Conservation (phyloP, 92 coral and sea anemone species). For the Meandrina meandrites region DNA sequence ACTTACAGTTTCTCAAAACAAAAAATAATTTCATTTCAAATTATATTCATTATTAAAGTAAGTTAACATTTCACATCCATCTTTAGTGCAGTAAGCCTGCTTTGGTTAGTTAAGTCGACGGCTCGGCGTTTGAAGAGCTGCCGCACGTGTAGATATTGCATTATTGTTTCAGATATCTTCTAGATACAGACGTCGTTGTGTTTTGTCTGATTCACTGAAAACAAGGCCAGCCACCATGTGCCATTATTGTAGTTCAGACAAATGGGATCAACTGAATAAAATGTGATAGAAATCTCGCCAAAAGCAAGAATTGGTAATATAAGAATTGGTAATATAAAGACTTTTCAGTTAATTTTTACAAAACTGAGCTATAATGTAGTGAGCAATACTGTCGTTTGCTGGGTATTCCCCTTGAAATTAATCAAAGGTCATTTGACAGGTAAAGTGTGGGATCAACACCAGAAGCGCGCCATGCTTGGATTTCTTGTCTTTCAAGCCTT, state of each 20-base stretch:
- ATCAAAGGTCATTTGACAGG: background rate
- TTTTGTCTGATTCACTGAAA: background rate
- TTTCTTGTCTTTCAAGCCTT: conserved; percentile 25
- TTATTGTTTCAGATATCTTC: background rate
- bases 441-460: background rate
- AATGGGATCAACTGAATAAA: background rate
- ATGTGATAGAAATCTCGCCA: background rate
- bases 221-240: background rate
- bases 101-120: background rate
- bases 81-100: background rate
- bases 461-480: conserved; percentile 20
- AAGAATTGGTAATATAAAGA: background rate
- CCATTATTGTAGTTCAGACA: background rate
- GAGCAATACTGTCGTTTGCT: background rate
- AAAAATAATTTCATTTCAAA: background rate
- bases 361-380: background rate
- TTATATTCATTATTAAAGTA: background rate
- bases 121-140: background rate
- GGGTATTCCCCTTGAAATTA: background rate
- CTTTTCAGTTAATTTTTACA: too few species aligned
- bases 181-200: background rate
- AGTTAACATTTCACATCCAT: background rate
- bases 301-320: background rate
- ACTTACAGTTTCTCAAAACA: background rate
- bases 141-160: background rate